Conservation (phyloP, 1,140 invertebrate genomes). For the Zaprionus capensis region DNA sequence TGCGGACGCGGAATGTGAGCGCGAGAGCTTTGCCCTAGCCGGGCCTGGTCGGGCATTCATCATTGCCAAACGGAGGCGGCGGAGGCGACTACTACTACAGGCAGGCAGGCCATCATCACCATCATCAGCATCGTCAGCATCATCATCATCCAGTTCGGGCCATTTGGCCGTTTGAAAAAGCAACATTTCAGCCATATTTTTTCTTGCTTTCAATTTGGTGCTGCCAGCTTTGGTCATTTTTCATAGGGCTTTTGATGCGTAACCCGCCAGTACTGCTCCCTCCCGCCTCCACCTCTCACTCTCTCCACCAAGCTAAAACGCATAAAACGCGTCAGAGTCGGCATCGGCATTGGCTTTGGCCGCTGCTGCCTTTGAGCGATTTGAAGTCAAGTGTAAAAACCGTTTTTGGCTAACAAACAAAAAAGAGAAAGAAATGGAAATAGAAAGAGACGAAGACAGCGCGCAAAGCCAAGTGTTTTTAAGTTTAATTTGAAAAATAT, state of each 20-base stretch:
- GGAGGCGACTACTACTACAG: conserved; percentile 31
- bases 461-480: conserved; percentile 65
- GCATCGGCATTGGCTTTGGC: conserved; percentile 8
- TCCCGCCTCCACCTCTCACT: neutral
- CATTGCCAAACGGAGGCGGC: conserved; percentile 56
- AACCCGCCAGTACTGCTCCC: conserved; percentile 47
- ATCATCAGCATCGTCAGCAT: conserved; percentile 26
- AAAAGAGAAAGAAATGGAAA: conserved; percentile 47
- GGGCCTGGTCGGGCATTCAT: conserved; percentile 66
- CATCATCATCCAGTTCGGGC: conserved; percentile 12
- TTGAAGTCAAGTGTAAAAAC: conserved; percentile 82
- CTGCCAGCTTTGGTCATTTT: conserved; percentile 78
- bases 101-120: conserved; percentile 16
- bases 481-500: conserved; percentile 81
- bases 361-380: conserved; percentile 70
- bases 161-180: conserved; percentile 77
- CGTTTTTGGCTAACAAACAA: conserved; percentile 69
- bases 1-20: conserved; percentile 73
- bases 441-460: neutral
- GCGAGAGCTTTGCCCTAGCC: conserved; percentile 29
- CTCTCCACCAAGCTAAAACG: conserved; percentile 39
- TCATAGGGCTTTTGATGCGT: conserved; percentile 80
- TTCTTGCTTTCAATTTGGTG: conserved; percentile 80
- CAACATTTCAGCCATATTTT: conserved; percentile 81
- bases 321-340: conserved; percentile 65